Conservation (phyloP, 1,140 invertebrate species). For the Thrips palmi region DNA sequence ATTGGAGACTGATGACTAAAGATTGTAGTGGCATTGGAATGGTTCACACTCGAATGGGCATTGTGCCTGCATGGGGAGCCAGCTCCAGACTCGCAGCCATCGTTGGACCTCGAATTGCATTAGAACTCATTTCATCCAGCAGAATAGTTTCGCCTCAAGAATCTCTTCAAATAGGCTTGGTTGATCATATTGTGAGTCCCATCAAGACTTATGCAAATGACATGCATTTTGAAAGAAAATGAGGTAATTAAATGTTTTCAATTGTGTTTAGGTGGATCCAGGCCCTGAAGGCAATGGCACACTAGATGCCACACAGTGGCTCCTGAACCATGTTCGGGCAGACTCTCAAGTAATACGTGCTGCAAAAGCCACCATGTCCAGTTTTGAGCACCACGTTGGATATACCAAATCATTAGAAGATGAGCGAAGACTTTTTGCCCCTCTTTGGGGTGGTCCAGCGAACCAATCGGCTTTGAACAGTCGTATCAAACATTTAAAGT, state of each 20-base stretch:
- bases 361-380: no score
- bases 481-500: slow-evolving; percentile 23
- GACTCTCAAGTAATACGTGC: slow-evolving; percentile 21
- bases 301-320: slow-evolving; percentile 22
- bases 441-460: slow-evolving; percentile 27
- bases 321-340: slow-evolving; percentile 16
- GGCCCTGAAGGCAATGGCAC: slow-evolving; percentile 7
- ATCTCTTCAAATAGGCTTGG: slow-evolving; percentile 23
- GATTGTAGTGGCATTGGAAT: slow-evolving; percentile 25
- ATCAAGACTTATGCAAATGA: no score
- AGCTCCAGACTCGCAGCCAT: slow-evolving; percentile 25
- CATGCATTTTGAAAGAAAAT: background rate
- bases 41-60: slow-evolving; percentile 36
- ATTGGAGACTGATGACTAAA: slow-evolving; percentile 30
- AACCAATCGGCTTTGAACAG: slow-evolving; percentile 22
- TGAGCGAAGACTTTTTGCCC: slow-evolving; percentile 26
- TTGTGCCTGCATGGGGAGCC: slow-evolving; percentile 37
- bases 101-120: slow-evolving; percentile 25
- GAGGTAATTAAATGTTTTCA: background rate
- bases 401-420: slow-evolving; percentile 18
- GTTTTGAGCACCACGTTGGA: no score
- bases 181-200: slow-evolving; percentile 18
- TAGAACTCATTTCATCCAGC: slow-evolving; percentile 27
- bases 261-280: background rate
- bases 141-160: slow-evolving; percentile 21